Base-by-base conservation (phyloP, 2,888 invertebrate species). In the Muscina levida region DNA sequence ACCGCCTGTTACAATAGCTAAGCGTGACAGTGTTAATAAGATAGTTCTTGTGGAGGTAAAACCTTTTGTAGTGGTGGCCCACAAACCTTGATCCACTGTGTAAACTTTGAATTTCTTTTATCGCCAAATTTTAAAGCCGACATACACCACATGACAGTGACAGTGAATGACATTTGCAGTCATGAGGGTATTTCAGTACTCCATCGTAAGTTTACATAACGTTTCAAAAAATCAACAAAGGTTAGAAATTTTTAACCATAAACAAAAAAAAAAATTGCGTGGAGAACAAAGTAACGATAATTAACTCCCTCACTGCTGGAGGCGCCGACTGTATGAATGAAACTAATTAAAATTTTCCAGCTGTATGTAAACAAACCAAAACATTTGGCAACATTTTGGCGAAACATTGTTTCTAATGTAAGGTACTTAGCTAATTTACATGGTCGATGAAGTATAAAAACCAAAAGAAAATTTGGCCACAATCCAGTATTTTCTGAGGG, bases 91-190 rank as follows among this genome's bases (percentile, higher is more conserved):
- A 68, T 76, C 65, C 24, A 42, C 22, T 68, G 68, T n/a, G 19
- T 5, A n/a, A 56, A 62, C 42, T 42, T 44, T 48, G 68, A 24
- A 39, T 46, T 15, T 17, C 2, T 26, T 67, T 51, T 37, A 53
- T 24, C 39, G 11, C 11, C 17, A 37, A 13, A 42, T 31, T 51
- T 51, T 17, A 10, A 48, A 48, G 17, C 1, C n/a, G n/a, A 31
- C 4, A 19, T 31, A 48, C 17, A 48, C 53, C 1, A 51, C 17
- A 39, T 59, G 48, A 70, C 46, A 59, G 24, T 57, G 48, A 68
- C 68, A 79, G 39, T 79, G 72, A 76, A 17, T 79, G 79, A 72
- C 72, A 72, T 70, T 68, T 42, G n/a, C 72, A 76, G 57, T 37
- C 2, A 37, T 48, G 31, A n/a, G 56, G 48, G 24, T 44, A 46